Evolutionary conservation across 2,797 vertebrate species (phyloP).

Genomic region (Brotogeris chrysoptera): DNA sequence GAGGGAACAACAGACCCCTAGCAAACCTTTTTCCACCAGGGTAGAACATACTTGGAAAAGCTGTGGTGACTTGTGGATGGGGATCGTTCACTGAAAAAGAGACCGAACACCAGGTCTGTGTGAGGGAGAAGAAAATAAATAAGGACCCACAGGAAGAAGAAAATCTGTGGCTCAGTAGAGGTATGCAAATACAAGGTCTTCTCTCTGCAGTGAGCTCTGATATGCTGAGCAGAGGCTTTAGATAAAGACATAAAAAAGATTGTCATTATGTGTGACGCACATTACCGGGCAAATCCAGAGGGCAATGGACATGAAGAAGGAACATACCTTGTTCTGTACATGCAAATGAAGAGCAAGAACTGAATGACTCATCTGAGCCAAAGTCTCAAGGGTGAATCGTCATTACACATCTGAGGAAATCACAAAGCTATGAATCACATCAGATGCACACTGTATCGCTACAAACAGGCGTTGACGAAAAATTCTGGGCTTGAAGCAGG

Average conservation of each 20-base stretch:
- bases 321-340: not conserved
- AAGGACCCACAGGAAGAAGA: not conserved
- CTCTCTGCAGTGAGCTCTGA: not conserved
- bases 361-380: not conserved
- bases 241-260: not conserved
- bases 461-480: accelerated
- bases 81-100: not conserved
- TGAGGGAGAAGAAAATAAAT: not conserved
- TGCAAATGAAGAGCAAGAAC: not conserved
- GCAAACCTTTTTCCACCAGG: not conserved
- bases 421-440: not conserved
- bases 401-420: not conserved
- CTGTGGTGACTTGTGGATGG: not conserved
- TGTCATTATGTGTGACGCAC: not conserved
- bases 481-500: not conserved
- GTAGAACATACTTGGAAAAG: not conserved
- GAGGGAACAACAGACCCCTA: not conserved
- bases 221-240: not conserved
- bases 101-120: not conserved
- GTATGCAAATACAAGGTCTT: not conserved
- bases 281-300: not conserved
- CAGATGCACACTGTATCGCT: not conserved
- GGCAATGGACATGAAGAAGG: not conserved
- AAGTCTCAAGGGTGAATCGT: not conserved
- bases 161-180: not conserved